A percentile compares a stretch with the other conserved stretches of the same genome.
Conservation (phyloP, 2,797 vertebrate species). For the Chelmon rostratus region DNA sequence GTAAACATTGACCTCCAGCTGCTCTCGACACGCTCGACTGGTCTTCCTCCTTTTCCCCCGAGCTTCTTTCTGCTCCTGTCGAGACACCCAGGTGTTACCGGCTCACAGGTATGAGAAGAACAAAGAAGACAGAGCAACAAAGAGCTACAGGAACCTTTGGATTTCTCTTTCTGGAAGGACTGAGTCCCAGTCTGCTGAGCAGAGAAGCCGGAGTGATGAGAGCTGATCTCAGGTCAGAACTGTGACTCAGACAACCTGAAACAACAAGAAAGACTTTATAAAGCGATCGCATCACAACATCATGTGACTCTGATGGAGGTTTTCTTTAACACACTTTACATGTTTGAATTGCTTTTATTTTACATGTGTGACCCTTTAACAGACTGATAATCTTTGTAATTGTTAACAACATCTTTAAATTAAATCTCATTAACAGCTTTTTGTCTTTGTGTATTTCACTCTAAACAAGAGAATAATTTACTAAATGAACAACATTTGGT, state of each 20-base stretch:
- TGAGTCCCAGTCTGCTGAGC: conserved; percentile 93
- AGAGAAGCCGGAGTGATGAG: conserved; percentile 91
- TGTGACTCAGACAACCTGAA: conserved; percentile 86
- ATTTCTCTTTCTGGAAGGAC: conserved; percentile 91
- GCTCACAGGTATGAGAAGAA: neutral
- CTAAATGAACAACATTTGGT: no score
- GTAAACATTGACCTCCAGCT: conserved; percentile 15
- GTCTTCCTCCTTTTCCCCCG: conserved; percentile 25
- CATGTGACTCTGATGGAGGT: neutral
- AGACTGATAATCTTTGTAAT: no score
- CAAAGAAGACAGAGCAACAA: neutral
- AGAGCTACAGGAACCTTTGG: conserved; percentile 86
- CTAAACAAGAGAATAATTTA: no score
- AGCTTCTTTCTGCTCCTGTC: conserved; percentile 25
- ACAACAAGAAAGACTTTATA: neutral
- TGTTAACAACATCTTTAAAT: no score
- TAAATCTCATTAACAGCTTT: no score
- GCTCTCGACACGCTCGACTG: neutral
- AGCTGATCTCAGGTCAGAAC: conserved; percentile 88
- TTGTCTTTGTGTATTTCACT: no score
- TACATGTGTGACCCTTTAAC: no score
- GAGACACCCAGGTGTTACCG: neutral
- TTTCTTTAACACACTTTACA: no score
- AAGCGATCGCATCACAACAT: neutral
- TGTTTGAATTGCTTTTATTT: no score